Evolutionary conservation across 92 coral and sea anemone genomes (phyloP), one percentile per base, ranked within the genome.

Genomic region (Porites evermanni): DNA sequence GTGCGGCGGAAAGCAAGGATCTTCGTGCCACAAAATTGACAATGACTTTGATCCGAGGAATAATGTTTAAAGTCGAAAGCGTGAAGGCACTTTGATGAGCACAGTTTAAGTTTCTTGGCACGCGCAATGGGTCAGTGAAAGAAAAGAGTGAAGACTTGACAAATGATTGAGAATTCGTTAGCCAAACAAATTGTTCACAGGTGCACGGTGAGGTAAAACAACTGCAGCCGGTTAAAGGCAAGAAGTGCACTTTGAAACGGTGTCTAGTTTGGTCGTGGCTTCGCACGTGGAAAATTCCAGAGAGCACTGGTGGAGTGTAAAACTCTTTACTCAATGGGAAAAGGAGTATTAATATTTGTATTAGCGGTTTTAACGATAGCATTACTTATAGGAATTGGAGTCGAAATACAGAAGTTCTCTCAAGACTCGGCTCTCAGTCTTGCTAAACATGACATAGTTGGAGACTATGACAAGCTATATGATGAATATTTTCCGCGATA

Each of bases 401-500:
- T 73, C 74, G 80, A 73, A 16, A 59, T 75, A 51, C 64, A 58
- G 19, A 83, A 83, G 74, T 60, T 53, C 17, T 24, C 72, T 21
- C 80, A 74, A 32, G 87, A 64, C 65, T 50, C 87, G 12, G 9
- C 64, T 19, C 79, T 78, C 19, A 38, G 64, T 67, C 60, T 81
- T 19, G 18, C 51, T 47, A 87, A 87, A 60, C 92, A 88, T 50
- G 93, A 86, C 47, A 78, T 88, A 17, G 96, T 94, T 38, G 99
- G 94, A 7, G 83, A 61, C 32, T 93, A 89, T 75, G 96, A 96
- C 47, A 72, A 32, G 21, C 74, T 60, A 20, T 94, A 94, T 47
- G 92, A 89, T 29, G 72, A 78, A 66, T 83, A 88, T 53, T 95
- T 97, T 67, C 98, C 99, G 7, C 86, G 96, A 53, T 65, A 83